Evolutionary conservation across 2,113 vertebrate species (phyloP).

Genomic region (western clawed frog (Xenopus tropicalis)): UCB_Xtro_10.0 CM004451.2:74636001-74636500

Average conservation of each 20-base stretch:
- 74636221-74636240: no score
- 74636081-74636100: conserved; percentile 37
- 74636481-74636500: conserved; percentile 84
- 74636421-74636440: conserved; percentile 78
- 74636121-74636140: neutral
- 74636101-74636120: conserved; percentile 40
- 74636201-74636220: no score
- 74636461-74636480: conserved; percentile 86
- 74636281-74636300: no score
- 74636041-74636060: conserved; percentile 68
- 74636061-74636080: conserved; percentile 47
- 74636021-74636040: conserved; percentile 67
- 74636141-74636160: conserved; percentile 25
- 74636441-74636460: conserved; percentile 77
- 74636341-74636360: conserved; percentile 59
- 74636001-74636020: conserved; percentile 61
- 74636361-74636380: conserved; percentile 72
- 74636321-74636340: neutral
- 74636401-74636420: conserved; percentile 80
- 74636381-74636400: conserved; percentile 59
- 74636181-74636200: no score
- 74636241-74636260: no score
- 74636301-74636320: conserved; percentile 12
- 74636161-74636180: no score
- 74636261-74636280: no score